phyloP scores from a whole-genome alignment of 2,113 vertebrate species.

The Syngnathus typhle region DNA sequence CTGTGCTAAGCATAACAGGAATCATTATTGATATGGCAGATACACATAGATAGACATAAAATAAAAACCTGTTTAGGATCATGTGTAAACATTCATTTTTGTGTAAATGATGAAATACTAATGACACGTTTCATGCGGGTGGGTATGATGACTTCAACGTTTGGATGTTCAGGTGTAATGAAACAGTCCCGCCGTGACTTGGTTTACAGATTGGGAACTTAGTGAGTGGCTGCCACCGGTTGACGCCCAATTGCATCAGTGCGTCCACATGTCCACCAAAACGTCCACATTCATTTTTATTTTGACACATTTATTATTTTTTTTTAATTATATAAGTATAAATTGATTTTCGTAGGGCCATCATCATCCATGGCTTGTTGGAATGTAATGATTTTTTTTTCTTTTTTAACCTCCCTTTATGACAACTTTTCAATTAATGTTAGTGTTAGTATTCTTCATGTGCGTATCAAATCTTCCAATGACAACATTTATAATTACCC shows the following conservation, averaged over 20 bases:
- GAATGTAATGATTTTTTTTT: too few relatives aligned
- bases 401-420: too few relatives aligned
- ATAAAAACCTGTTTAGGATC: background rate
- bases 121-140: background rate
- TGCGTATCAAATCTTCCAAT: too few relatives aligned
- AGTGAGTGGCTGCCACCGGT: background rate
- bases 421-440: too few relatives aligned
- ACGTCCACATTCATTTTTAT: background rate
- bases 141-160: background rate
- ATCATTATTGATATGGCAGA: constrained; percentile 26
- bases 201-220: background rate
- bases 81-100: background rate
- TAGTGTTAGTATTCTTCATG: too few relatives aligned
- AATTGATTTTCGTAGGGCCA: too few relatives aligned
- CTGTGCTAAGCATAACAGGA: constrained; percentile 27
- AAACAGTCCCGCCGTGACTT: background rate
- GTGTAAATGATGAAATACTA: background rate
- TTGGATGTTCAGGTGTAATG: background rate
- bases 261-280: background rate
- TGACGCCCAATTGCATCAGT: background rate
- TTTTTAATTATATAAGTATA: background rate
- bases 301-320: background rate
- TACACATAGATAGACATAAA: background rate
- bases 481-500: too few relatives aligned
- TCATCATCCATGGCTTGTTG: too few relatives aligned